phyloP scores from a whole-genome alignment of 1,140 invertebrate genomes.

The Charaxes varanes region DNA sequence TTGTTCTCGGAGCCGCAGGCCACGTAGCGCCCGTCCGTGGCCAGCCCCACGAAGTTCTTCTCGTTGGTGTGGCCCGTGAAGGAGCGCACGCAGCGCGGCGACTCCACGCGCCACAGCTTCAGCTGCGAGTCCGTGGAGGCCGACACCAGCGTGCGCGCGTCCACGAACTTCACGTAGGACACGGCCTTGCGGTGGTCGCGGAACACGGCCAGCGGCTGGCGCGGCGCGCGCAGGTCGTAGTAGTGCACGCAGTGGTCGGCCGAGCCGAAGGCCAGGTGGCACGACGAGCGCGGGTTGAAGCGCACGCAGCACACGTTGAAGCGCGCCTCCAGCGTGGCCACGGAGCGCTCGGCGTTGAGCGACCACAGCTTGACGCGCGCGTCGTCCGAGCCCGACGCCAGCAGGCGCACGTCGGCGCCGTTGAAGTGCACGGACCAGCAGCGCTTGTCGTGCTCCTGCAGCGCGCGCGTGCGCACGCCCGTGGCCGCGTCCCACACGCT shows the following conservation, averaged over 20 bases:
- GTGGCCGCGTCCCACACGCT: constrained; percentile 94
- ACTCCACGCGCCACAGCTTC: constrained; percentile 93
- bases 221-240: constrained; percentile 93
- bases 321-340: constrained; percentile 75
- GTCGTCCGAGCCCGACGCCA: constrained; percentile 97
- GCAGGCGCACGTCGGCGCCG: constrained; percentile 90
- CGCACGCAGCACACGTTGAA: constrained; percentile 95
- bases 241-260: constrained; percentile 98
- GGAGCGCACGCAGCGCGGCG: constrained; percentile 86
- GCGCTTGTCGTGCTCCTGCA: constrained; percentile 95
- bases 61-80: constrained; percentile 97
- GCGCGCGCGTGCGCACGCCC: constrained; percentile 82
- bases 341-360: constrained; percentile 89
- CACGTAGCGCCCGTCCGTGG: constrained; percentile 95
- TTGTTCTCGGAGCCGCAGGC: constrained; percentile 98
- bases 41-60: constrained; percentile 98
- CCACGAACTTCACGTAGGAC: constrained; percentile 96
- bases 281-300: constrained; percentile 92
- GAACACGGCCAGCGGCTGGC: constrained; percentile 88
- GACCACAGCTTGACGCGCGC: constrained; percentile 96
- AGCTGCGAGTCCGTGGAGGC: constrained; percentile 96
- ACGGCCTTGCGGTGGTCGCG: constrained; percentile 96
- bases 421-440: constrained; percentile 99
- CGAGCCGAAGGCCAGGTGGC: constrained; percentile 93
- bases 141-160: constrained; percentile 92